Conservation (phyloP, 2,113 vertebrate genomes). For the Zeus faber region DNA sequence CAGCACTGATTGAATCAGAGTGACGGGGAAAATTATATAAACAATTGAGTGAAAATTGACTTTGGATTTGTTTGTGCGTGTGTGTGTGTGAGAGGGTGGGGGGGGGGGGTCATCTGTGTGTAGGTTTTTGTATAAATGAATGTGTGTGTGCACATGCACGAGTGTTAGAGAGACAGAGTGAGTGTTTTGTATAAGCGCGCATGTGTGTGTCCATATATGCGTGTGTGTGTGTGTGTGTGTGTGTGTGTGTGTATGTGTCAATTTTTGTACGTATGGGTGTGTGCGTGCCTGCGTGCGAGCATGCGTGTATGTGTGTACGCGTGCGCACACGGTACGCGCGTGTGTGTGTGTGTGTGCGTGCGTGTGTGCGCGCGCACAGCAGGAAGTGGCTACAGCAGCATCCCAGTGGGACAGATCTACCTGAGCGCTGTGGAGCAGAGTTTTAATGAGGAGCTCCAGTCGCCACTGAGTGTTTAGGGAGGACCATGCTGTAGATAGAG, state of each 20-base stretch:
- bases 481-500: too few species aligned
- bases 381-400: not conserved
- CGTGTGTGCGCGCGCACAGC: not conserved
- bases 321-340: not conserved
- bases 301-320: not conserved
- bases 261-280: conserved; percentile 9
- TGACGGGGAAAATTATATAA: conserved; percentile 3
- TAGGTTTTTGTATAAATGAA: conserved; percentile 4
- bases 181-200: too few species aligned
- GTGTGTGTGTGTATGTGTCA: conserved; percentile 4
- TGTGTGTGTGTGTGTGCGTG: conserved; percentile 5
- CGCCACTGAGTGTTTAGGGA: not conserved
- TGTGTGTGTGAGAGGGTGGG: not conserved
- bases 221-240: conserved; percentile 19
- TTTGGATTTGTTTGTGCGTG: conserved; percentile 3
- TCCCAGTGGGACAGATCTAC: not conserved
- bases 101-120: not conserved
- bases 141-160: conserved; percentile 12
- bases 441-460: not conserved
- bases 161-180: too few species aligned
- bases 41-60: conserved; percentile 14
- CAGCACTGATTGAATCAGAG: not conserved
- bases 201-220: conserved; percentile 3
- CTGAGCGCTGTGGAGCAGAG: not conserved
- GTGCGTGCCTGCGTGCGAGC: conserved; percentile 4